Base-by-base conservation (phyloP, 2,888 invertebrate species). In the Dermolepida albohirtum region DNA sequence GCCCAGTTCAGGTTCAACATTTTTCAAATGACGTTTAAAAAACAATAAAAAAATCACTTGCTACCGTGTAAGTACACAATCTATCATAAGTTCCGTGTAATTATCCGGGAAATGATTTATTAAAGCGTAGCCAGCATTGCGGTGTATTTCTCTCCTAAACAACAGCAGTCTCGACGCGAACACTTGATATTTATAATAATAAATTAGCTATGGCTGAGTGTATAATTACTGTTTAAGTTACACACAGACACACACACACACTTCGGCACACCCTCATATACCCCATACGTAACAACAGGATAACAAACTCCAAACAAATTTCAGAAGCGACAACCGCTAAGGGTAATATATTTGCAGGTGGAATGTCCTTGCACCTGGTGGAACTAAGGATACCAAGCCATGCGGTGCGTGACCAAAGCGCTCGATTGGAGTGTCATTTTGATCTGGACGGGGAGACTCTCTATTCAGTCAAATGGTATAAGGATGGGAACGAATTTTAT, bases 381-480 rank as follows among this genome's bases (percentile, higher is more conserved):
- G 93, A 94, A 81, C 86, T 95, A 67, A 88, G 91, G 75, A 91
- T 95, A 79, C 95, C 95, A 14, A 89, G 90, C 73, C 93, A 94
- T 84, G 92, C 93, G 74, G 90, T 93, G 69, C 87, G 92, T 71
- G 91, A 92, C 76, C 90, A 92, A 79, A 89, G 89, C 75, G 92
- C 93, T 43, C 86, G 88, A 67, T 85, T 95, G 75, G 92, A 92
- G 80, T 95, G 95, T 84, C 90, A 91, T 81, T 95, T 92, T 86
- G 90, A 92, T 83, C 86, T 95, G 80, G 93, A 94, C 75, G 90
- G 89, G 2, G 94, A 95, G 82, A 89, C 89, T 57, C 86, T 95
- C 54, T 95, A 95, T 84, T 94, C 94, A 39, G 94, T 95, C 77
- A 95, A 95, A 85, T 95, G 95, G 95, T 95, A 95, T 86, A 95